A percentile compares a stretch with the other conserved stretches of the same genome.
Evolutionary conservation across 2,888 invertebrate genomes (phyloP).

Genomic region (Clitarchus hookeri): DNA sequence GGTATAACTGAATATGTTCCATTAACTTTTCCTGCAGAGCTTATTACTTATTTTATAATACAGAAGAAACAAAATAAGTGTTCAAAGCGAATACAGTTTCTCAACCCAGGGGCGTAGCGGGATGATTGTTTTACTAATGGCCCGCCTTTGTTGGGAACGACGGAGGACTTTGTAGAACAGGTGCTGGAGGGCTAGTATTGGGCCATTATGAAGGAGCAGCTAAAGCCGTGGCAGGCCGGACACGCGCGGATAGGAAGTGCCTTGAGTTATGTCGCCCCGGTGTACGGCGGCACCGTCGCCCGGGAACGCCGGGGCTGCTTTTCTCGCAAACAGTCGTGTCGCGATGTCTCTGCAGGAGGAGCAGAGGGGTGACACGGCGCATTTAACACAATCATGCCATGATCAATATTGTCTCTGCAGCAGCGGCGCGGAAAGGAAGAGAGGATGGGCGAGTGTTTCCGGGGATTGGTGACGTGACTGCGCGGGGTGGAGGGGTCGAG

Average conservation of each 20-base stretch:
- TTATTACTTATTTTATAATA: too few relatives aligned
- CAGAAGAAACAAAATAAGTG: too few relatives aligned
- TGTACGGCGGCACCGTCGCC: background rate
- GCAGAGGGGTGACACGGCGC: background rate
- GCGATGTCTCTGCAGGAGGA: background rate
- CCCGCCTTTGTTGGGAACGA: background rate
- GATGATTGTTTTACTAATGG: too few relatives aligned
- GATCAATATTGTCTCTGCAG: background rate
- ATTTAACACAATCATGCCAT: conserved; percentile 14
- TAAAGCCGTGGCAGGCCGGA: background rate
- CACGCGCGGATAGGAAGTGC: background rate
- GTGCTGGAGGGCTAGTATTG: background rate
- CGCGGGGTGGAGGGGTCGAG: too few relatives aligned
- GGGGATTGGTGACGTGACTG: too few relatives aligned
- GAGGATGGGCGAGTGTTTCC: too few relatives aligned
- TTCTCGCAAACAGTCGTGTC: background rate
- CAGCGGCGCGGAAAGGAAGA: too few relatives aligned
- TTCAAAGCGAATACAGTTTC: too few relatives aligned
- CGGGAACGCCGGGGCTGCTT: background rate
- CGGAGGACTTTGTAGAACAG: background rate
- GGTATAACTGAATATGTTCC: too few relatives aligned
- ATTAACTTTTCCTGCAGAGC: too few relatives aligned
- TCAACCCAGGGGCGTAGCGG: too few relatives aligned
- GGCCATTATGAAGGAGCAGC: background rate
- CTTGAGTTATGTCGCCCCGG: too few relatives aligned